Evolutionary conservation across 2,888 invertebrate species (phyloP), one percentile per base, ranked within the genome.

Genomic region (Lepidocyrtinus sp.): DNA sequence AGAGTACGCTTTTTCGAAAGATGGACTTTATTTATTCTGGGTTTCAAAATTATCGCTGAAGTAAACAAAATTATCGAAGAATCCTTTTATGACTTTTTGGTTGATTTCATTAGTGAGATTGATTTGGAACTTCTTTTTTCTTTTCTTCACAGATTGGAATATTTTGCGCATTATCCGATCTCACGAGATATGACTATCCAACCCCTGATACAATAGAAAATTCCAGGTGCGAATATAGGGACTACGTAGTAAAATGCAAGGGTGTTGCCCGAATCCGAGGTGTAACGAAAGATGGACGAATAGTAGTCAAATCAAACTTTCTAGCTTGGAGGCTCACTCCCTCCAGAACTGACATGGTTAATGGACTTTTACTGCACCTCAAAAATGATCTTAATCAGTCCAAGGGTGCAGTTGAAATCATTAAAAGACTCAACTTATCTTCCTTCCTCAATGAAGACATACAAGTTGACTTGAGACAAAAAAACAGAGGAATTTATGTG

Each of bases 131-230:
- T n/a, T n/a, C 1, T 55, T 24, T 50, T 55, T 26, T 27, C 12
- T 1, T 17, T 64, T 45, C n/a, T 17, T 46, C 17, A 22, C 63
- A 82, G 78, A 71, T 82, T 17, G 82, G 75, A 24, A 75, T 82
- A 22, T 82, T 82, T 46, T 75, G 75, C 26, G 50, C 71, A 1
- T 46, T 82, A 2, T 82, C 78, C 0, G 82, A 82, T 17, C 67
- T 82, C 9, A 82, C 82, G 15, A 46, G 82, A 63, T 72, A 74
- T 59, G 75, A 78, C 27, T 82, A 82, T 64, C 82, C 82, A 15
- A 25, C 55, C 0, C 70, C 72, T 1, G 82, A 71, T 59, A 27
- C 21, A 46, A 9, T 61, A 24, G 69, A 74, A 19, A 82, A 69
- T 19, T 73, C 82, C 2, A 36, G 45, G 0, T 82, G 82, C 26